These are phyloP conservation scores for Menura novaehollandiae DNA, from an alignment of 2,113 vertebrate genomes.

Conservation along the genomic window DNA sequence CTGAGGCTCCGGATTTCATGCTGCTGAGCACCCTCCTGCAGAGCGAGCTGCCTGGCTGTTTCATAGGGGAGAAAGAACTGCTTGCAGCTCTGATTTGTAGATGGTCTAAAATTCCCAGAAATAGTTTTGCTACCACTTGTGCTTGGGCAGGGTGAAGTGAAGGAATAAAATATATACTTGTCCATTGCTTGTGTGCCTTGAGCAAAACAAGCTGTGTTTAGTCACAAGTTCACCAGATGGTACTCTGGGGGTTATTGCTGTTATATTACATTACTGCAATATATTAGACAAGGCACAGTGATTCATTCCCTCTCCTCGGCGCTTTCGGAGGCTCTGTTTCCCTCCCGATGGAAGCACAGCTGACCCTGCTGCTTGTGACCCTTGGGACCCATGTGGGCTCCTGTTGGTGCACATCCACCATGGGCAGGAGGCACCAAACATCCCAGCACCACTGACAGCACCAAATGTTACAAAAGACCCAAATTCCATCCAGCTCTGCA, in stretches of 20 bases:
- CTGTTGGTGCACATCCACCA: not conserved
- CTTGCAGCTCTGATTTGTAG: slow-evolving; percentile 8
- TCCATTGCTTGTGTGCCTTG: not conserved
- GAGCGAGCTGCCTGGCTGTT: not conserved
- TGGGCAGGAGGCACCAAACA: not conserved
- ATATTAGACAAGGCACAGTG: slow-evolving; percentile 22
- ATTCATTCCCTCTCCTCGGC: slow-evolving; percentile 22
- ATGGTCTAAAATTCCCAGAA: not conserved
- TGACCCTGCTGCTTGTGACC: not conserved
- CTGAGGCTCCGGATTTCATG: not conserved
- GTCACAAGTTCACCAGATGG: slow-evolving; percentile 61
- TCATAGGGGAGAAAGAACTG: not conserved
- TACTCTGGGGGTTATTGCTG: slow-evolving; percentile 57
- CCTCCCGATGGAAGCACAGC: not conserved
- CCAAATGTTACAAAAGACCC: not conserved
- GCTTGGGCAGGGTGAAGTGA: not conserved
- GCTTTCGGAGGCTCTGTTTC: slow-evolving; percentile 13
- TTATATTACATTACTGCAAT: slow-evolving; percentile 53
- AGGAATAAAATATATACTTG: slow-evolving; percentile 28
- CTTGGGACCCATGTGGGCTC: not conserved
- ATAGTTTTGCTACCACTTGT: not conserved
- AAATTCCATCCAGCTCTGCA: not conserved
- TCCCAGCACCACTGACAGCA: not conserved
- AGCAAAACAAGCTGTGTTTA: slow-evolving; percentile 54
- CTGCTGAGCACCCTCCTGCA: slow-evolving; percentile 14